Evolutionary conservation across 2,797 vertebrate genomes (phyloP), one percentile per base, ranked within the genome.

Genomic region (Poliocrania exsul): DNA sequence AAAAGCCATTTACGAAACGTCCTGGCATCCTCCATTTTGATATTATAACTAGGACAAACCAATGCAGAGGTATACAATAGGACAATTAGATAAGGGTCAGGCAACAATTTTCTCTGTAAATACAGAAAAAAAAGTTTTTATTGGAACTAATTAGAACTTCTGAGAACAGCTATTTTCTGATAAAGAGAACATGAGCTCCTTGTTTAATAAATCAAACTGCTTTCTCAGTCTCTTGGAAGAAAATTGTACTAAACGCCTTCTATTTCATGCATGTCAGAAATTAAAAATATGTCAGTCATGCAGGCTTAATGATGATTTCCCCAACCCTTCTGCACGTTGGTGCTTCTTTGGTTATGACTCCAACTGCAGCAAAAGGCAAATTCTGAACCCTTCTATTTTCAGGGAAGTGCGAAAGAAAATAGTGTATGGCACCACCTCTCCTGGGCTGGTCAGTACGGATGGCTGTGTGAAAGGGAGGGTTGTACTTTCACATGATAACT

Each of bases 1-100:
- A 87, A 95, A 87, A 93, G 21, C 4, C 4, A 58, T 74, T 90
- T 72, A 82, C 37, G 77, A 84, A 84, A 57, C 44, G 8, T 64
- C 19, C n/a, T 71, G 44, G 24, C 29, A 80, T 18, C 5, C 16
- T 66, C 23, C 0, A 0, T 47, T 11, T 84, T 87, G 44, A 11
- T 14, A 70, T 77, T 90, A 31, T 46, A 72, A 37, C 26, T 46
- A 16, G 4, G 24, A 57, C 3, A 86, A 93, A 85, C 77, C 47
- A 79, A 82, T 67, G 26, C 29, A 80, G 81, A 35, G 2, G 8
- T 35, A 51, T 47, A 64, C 5, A 73, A 88, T 60, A 66, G 23
- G 46, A 66, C 40, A 81, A 77, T 79, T 90, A 90, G 58, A 75
- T 79, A 81, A 86, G 26, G 18, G 28, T 11, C 29, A 58, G 69